phyloP scores from a whole-genome alignment of 2,888 invertebrate genomes.

The Meiosimyza platycephala region DNA sequence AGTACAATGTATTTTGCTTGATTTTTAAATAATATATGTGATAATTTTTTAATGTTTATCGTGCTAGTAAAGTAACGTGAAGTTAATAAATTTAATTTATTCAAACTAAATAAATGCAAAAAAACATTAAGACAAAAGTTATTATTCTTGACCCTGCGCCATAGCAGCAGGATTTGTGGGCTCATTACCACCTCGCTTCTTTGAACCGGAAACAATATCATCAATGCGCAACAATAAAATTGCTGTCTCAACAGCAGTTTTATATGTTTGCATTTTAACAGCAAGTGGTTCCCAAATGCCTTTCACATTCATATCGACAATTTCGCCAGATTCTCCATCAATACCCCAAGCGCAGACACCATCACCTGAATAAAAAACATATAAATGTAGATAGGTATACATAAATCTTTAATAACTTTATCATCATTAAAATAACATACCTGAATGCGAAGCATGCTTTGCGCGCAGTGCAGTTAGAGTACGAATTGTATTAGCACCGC shows the following conservation, averaged over 20 bases:
- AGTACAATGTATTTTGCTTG: no score
- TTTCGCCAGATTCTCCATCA: constrained; percentile 91
- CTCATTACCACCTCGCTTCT: constrained; percentile 80
- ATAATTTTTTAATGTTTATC: not conserved
- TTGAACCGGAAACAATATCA: constrained; percentile 98
- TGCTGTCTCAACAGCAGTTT: constrained; percentile 90
- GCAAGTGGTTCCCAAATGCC: constrained; percentile 97
- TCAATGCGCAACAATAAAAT: constrained; percentile 96
- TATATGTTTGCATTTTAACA: constrained; percentile 92
- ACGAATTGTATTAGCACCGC: constrained; percentile 96
- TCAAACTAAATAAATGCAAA: constrained; percentile 32
- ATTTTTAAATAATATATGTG: no score
- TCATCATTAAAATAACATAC: constrained; percentile 28
- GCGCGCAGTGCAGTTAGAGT: constrained; percentile 94
- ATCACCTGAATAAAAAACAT: constrained; percentile 52
- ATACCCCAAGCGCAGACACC: constrained; percentile 85
- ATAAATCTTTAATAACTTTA: constrained; percentile 22
- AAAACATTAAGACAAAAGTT: constrained; percentile 26
- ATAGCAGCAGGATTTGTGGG: constrained; percentile 68
- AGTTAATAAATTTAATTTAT: constrained; percentile 24
- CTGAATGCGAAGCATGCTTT: constrained; percentile 80
- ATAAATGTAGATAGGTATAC: constrained; percentile 24
- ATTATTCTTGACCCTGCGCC: constrained; percentile 61
- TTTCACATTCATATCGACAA: constrained; percentile 90
- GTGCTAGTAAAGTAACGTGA: constrained; percentile 15